Conservation (phyloP, 2,888 invertebrate genomes). For the Trypoxylon attenuatum region DNA sequence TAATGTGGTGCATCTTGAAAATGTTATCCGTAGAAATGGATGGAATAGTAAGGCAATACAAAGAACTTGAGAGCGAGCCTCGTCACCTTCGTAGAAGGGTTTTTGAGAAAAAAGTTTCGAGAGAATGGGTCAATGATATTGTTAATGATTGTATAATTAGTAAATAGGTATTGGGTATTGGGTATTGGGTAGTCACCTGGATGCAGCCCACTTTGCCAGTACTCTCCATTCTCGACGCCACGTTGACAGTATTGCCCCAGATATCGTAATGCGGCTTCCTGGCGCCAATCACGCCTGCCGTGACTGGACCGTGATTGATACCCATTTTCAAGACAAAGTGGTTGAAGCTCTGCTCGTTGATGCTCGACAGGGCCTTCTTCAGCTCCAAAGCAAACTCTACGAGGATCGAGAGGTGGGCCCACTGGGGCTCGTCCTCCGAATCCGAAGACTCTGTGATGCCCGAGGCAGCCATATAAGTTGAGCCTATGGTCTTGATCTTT, state of each 20-base stretch:
- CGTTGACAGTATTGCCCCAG: constrained; percentile 98
- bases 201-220: constrained; percentile 96
- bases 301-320: constrained; percentile 96
- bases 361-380: constrained; percentile 91
- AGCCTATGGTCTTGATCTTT: constrained; percentile 95
- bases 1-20: too few relatives aligned
- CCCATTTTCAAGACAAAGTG: constrained; percentile 96
- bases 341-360: constrained; percentile 96
- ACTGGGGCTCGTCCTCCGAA: constrained; percentile 75
- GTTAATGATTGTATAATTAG: too few relatives aligned
- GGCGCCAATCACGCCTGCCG: constrained; percentile 96
- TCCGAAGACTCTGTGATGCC: constrained; percentile 68
- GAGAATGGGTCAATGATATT: too few relatives aligned
- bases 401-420: constrained; percentile 89
- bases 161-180: too few relatives aligned
- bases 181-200: constrained; percentile 86
- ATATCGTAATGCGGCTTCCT: constrained; percentile 97
- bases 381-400: constrained; percentile 94
- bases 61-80: too few relatives aligned
- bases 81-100: too few relatives aligned
- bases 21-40: too few relatives aligned
- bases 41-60: too few relatives aligned
- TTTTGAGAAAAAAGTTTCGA: too few relatives aligned
- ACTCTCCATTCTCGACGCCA: constrained; percentile 98
- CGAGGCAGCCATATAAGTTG: constrained; percentile 97